These are phyloP conservation scores for Machimus atricapillus DNA, from an alignment of 2,888 invertebrate genomes.

Conservation along the genomic window DNA sequence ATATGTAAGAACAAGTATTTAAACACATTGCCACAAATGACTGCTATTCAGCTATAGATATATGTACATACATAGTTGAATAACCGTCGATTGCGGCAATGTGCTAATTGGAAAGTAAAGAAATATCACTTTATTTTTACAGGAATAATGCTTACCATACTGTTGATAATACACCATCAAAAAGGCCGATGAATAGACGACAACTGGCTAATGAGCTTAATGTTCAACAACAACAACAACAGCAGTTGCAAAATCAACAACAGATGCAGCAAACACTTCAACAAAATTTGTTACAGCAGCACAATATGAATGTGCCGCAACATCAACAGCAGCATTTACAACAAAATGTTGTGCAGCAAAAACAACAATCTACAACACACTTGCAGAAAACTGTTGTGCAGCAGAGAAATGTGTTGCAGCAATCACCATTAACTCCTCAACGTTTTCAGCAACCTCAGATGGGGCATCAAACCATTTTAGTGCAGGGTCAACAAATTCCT, in stretches of 20 bases:
- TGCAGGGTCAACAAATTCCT: constrained; percentile 61
- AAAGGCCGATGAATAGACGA: constrained; percentile 11
- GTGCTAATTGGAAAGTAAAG: not conserved
- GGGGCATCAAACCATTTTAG: constrained; percentile 44
- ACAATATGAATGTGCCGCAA: constrained; percentile 19
- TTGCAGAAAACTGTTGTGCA: constrained; percentile 4
- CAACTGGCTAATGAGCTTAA: constrained; percentile 25
- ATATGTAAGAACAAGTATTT: constrained; percentile 32
- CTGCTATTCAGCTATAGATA: too few species aligned
- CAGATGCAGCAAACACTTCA: constrained; percentile 40
- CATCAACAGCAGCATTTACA: constrained; percentile 42
- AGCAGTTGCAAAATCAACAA: constrained; percentile 33
- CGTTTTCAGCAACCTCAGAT: not conserved
- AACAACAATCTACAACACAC: constrained; percentile 44
- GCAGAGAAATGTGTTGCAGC: constrained; percentile 64
- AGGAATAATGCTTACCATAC: constrained; percentile 21
- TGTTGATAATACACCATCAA: constrained; percentile 19
- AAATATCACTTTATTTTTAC: not conserved
- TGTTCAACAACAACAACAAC: constrained; percentile 41
- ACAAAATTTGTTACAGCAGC: constrained; percentile 19
- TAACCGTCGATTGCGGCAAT: too few species aligned
- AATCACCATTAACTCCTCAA: constrained; percentile 63
- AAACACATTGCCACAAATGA: too few species aligned
- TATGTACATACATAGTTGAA: too few species aligned
- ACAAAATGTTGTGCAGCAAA: constrained; percentile 40